A percentile compares a stretch with the other conserved stretches of the same genome.
phyloP scores from a whole-genome alignment of 2,888 invertebrate species.

The Meandrusa payeni region DNA sequence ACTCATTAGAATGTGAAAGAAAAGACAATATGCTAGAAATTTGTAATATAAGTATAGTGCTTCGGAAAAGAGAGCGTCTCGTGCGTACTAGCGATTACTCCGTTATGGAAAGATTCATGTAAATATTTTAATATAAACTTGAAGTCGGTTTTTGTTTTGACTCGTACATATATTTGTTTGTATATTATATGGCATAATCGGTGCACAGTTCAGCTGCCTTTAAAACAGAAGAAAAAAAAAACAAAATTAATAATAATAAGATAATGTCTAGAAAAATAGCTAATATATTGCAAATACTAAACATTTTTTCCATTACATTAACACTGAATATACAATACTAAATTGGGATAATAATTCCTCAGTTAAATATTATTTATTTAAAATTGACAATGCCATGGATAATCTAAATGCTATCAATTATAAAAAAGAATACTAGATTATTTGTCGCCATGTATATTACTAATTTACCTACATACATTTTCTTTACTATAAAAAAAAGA shows the following conservation, averaged over 20 bases:
- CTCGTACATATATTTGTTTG: no score
- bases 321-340: constrained; percentile 69
- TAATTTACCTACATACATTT: constrained; percentile 61
- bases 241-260: constrained; percentile 39
- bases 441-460: constrained; percentile 57
- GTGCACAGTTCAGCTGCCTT: constrained; percentile 51
- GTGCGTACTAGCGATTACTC: no score
- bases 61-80: no score
- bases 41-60: no score
- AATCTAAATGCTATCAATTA: constrained; percentile 40
- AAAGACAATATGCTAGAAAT: no score
- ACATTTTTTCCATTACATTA: constrained; percentile 49
- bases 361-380: constrained; percentile 34
- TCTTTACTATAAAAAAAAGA: constrained; percentile 59
- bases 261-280: constrained; percentile 35
- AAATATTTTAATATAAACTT: no score
- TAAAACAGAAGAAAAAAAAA: constrained; percentile 22
- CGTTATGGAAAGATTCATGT: no score
- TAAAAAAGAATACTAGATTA: constrained; percentile 53
- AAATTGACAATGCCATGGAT: constrained; percentile 43
- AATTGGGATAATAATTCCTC: constrained; percentile 38
- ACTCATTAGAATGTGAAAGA: no score
- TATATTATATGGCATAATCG: constrained; percentile 20
- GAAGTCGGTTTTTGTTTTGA: no score
- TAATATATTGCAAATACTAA: constrained; percentile 67